A percentile compares a stretch with the other conserved stretches of the same genome.
Conservation (phyloP, 2,113 vertebrate species). For the Smithornis capensis region DNA sequence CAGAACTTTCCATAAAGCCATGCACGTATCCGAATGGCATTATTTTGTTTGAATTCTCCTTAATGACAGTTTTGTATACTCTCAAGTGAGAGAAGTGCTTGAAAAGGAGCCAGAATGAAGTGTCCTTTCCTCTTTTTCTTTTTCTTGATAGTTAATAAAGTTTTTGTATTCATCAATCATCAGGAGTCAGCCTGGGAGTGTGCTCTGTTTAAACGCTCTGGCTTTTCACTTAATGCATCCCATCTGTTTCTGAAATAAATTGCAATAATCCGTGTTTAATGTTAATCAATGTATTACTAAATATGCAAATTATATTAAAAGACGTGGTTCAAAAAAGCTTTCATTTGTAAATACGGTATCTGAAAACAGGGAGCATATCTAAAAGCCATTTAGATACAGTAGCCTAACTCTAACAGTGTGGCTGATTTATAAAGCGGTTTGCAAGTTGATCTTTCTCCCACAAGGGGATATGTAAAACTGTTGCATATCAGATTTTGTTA, state of each 20-base stretch:
- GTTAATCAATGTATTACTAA: conserved; percentile 88
- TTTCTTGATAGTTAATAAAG: conserved; percentile 68
- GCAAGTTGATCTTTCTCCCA: conserved; percentile 81
- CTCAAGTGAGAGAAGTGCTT: conserved; percentile 20
- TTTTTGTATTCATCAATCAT: conserved; percentile 79
- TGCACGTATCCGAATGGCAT: not conserved
- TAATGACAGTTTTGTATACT: conserved; percentile 23
- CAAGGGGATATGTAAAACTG: conserved; percentile 82
- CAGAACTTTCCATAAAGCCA: not conserved
- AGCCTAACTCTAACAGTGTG: conserved; percentile 79
- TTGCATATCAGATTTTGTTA: conserved; percentile 85
- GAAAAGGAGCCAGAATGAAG: not conserved
- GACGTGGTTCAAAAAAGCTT: conserved; percentile 82
- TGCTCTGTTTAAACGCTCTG: conserved; percentile 74
- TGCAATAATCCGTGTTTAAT: conserved; percentile 87
- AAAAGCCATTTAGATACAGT: conserved; percentile 86
- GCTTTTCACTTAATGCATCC: conserved; percentile 82
- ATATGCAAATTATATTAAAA: conserved; percentile 90
- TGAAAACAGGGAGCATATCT: conserved; percentile 85
- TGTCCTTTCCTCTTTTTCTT: not conserved
- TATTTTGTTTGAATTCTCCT: conserved; percentile 52
- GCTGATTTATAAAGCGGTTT: conserved; percentile 81
- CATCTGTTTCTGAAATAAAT: conserved; percentile 88
- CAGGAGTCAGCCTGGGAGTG: conserved; percentile 70
- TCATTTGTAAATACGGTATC: conserved; percentile 86